These are phyloP conservation scores for Parthenolecanium corni DNA, from an alignment of 2,888 invertebrate genomes.

Conservation along the genomic window DNA sequence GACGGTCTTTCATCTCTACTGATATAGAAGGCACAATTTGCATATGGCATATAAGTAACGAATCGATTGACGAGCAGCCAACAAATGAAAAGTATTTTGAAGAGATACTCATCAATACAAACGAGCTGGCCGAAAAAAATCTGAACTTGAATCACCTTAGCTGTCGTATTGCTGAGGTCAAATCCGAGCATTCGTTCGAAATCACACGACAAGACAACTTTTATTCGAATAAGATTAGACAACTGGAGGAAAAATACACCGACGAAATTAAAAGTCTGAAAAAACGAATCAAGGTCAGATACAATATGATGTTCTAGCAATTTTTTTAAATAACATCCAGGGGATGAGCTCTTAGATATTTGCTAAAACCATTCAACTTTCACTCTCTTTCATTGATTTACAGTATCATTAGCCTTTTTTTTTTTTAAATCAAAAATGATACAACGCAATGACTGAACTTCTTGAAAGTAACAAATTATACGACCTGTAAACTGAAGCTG, in stretches of 20 bases:
- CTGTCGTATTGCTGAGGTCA: conserved; percentile 61
- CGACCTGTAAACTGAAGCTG: no score
- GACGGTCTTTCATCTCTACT: conserved; percentile 10
- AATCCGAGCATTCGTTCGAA: conserved; percentile 70
- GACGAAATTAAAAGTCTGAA: conserved; percentile 38
- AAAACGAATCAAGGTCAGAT: conserved; percentile 41
- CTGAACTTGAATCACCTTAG: conserved; percentile 3
- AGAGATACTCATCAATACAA: conserved; percentile 32
- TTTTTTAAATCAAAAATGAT: no score
- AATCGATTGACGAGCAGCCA: not conserved
- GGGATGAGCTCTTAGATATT: no score
- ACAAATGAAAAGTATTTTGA: conserved; percentile 9
- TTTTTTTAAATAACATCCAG: no score
- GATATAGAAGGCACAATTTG: conserved; percentile 61
- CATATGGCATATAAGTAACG: conserved; percentile 53
- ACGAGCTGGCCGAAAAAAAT: conserved; percentile 31
- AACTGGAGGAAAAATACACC: conserved; percentile 26
- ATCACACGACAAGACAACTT: conserved; percentile 57
- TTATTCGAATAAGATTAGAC: conserved; percentile 26
- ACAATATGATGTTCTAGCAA: no score
- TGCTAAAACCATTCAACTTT: no score
- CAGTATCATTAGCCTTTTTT: no score
- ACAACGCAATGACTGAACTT: no score
- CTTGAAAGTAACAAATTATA: no score
- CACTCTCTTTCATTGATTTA: no score